phyloP scores from a whole-genome alignment of 2,113 vertebrate species.

The Dolichallabes microphthalmus region DNA sequence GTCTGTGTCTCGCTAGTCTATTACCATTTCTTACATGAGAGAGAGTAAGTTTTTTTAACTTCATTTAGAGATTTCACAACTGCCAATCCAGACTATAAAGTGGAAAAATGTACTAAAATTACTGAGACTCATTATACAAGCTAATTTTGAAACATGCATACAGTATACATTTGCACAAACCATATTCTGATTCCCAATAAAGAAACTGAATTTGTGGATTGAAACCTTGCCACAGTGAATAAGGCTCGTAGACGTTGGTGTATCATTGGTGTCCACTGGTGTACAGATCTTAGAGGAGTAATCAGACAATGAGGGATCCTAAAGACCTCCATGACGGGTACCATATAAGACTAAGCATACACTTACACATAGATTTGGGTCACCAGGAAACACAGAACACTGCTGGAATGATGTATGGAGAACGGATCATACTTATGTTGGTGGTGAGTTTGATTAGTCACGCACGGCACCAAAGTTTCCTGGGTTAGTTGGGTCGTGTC shows the following conservation, averaged over 20 bases:
- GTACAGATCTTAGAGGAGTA: background rate
- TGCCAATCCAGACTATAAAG: slow-evolving; percentile 18
- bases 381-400: background rate
- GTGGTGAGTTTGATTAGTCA: background rate
- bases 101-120: background rate
- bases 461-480: background rate
- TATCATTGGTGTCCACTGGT: background rate
- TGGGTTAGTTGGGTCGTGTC: background rate
- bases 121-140: slow-evolving; percentile 25
- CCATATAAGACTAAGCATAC: background rate
- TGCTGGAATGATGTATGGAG: too few relatives aligned
- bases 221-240: background rate
- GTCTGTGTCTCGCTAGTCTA: background rate
- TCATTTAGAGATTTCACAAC: slow-evolving; percentile 30
- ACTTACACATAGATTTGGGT: background rate
- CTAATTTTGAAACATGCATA: slow-evolving; percentile 6
- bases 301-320: background rate
- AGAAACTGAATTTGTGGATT: slow-evolving; percentile 13
- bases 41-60: slow-evolving; percentile 26
- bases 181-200: slow-evolving; percentile 31
- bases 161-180: slow-evolving; percentile 7
- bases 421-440: too few relatives aligned
- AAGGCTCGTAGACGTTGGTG: background rate
- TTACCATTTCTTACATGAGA: slow-evolving; percentile 16
- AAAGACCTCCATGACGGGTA: background rate